These are phyloP conservation scores for Isaurus tuberculatus DNA, from an alignment of 92 coral and sea anemone genomes.

Conservation along the genomic window DNA sequence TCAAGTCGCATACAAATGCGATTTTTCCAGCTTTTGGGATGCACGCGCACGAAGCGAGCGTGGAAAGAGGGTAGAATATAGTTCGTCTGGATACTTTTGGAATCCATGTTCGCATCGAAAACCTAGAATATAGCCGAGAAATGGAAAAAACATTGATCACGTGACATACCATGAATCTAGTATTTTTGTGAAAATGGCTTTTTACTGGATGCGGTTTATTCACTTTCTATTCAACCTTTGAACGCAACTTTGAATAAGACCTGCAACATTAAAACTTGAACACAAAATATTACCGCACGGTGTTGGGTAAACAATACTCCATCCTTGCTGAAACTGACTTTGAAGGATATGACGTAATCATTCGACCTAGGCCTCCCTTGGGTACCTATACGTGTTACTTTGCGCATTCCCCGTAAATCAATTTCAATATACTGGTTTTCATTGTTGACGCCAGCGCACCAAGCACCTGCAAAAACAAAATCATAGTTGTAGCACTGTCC, in stretches of 20 bases:
- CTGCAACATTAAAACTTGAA: not conserved
- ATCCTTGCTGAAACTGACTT: slow-evolving; percentile 75
- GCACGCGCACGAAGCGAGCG: slow-evolving; percentile 90
- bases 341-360: slow-evolving; percentile 78
- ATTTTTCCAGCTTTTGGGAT: slow-evolving; percentile 78
- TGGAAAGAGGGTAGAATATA: slow-evolving; percentile 88
- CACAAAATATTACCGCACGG: slow-evolving; percentile 62
- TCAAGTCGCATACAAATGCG: slow-evolving; percentile 84
- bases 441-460: slow-evolving; percentile 86
- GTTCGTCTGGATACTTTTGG: slow-evolving; percentile 60
- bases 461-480: slow-evolving; percentile 66
- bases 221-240: not conserved
- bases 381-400: slow-evolving; percentile 81
- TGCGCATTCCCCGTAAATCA: slow-evolving; percentile 83
- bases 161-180: not conserved
- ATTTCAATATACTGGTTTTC: slow-evolving; percentile 79
- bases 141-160: not conserved
- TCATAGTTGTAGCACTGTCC: not conserved
- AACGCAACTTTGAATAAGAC: not conserved
- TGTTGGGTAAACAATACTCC: slow-evolving; percentile 70
- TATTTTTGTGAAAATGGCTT: too few species aligned
- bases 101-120: slow-evolving; percentile 75
- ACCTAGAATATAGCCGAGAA: slow-evolving; percentile 46
- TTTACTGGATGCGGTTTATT: too few species aligned
- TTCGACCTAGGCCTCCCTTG: slow-evolving; percentile 92